A percentile compares a stretch with the other conserved stretches of the same genome.
phyloP scores from a whole-genome alignment of 1,140 invertebrate genomes.

The Panagrolaimus sp. region DNA sequence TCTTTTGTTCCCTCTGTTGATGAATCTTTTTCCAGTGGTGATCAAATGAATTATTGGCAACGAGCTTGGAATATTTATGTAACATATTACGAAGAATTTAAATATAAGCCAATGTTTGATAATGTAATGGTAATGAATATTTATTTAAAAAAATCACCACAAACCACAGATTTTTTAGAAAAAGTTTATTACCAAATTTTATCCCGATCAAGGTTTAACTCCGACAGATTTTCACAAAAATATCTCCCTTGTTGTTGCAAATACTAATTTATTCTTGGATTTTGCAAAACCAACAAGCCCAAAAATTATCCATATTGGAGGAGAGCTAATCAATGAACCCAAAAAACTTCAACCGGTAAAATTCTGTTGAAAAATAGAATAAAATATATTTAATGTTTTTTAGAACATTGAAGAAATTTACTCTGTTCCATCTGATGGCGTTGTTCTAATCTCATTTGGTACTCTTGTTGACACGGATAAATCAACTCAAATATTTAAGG shows the following conservation, averaged over 20 bases:
- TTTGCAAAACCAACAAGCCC: not conserved
- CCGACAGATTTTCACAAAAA: not conserved
- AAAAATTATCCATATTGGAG: constrained; percentile 1
- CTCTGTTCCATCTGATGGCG: constrained; percentile 6
- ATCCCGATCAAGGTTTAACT: not conserved
- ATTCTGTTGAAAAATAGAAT: not conserved
- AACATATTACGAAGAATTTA: no score
- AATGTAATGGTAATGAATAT: not conserved
- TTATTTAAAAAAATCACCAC: not conserved
- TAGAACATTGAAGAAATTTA: constrained; percentile 16
- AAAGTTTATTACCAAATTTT: not conserved
- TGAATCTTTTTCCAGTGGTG: not conserved
- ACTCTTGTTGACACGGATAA: constrained; percentile 19
- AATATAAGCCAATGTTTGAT: no score
- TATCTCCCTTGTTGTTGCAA: not conserved
- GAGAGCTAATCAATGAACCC: not conserved
- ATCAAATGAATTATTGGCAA: not conserved
- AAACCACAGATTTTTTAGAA: not conserved
- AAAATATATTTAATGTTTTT: not conserved
- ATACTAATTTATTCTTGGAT: not conserved
- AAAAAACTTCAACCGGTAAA: not conserved
- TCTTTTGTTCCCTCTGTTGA: not conserved
- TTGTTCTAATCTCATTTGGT: constrained; percentile 18
- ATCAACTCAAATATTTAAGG: not conserved
- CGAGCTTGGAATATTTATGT: not conserved